Base-by-base conservation (phyloP, 2,113 vertebrate genomes). In the Girardinichthys multiradiatus region DNA sequence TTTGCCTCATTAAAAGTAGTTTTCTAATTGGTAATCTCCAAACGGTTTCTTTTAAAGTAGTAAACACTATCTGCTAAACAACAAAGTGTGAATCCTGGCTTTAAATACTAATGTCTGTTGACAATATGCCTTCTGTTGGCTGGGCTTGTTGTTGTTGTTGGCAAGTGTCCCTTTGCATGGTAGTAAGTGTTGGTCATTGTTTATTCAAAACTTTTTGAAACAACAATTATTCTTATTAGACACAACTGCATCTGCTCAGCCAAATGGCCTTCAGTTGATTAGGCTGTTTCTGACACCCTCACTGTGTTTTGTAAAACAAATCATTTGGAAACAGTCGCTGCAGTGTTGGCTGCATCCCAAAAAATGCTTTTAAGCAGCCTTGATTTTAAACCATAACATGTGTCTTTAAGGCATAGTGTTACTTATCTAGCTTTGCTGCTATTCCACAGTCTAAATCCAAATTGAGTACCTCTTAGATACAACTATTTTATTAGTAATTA, bases 281-380 rank as follows among this genome's bases (percentile, higher is more conserved):
- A 70, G n/a, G 37, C 24, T 24, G 57, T 42, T 48, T 59, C n/a
- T n/a, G n/a, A n/a, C n/a, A n/a, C n/a, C n/a, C n/a, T n/a, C 51
- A 67, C n/a, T 1, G 39, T 63, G 19, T 69, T 80, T 74, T 83
- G 59, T 63, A 58, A 73, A 64, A 14, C 59, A 75, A 69, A 86
- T 78, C 31, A 42, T 24, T 70, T 75, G 33, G 77, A 57, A 57
- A 27, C 19, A 39, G 24, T 24, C 9, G 54, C 54, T 48, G 64
- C 57, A 19, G 17, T 2, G 3, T 77, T 86, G 77, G 73, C 74
- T 28, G 3, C 54, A 29, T 72, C 33, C 58, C 59, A 27, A 67
- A 72, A 70, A 42, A 57, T 79, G n/a, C 51, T 26, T 68, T 57
- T 48, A 72, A 72, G 69, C 30, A 78, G 28, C 24, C 64, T 37